Base-by-base conservation (phyloP, 2,888 invertebrate genomes). In the Parthenolecanium corni region DNA sequence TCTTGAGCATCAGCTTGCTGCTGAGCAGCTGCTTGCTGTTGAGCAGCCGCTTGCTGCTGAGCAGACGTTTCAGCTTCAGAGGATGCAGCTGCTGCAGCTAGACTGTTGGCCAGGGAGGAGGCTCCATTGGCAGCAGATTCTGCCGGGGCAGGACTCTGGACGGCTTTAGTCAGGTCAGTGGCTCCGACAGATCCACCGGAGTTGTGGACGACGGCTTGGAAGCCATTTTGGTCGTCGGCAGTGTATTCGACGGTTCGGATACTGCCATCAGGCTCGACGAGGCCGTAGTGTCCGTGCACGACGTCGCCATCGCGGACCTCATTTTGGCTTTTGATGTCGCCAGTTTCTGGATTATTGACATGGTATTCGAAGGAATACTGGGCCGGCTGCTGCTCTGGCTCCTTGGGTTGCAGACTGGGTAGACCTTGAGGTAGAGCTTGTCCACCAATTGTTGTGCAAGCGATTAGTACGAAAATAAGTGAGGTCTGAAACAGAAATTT, bases 231-330 rank as follows among this genome's bases (percentile, higher is more conserved):
- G 38, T 62, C 62, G 25, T 42, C 44, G 36, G 63, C 63, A 25
- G 46, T 63, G 36, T 63, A 63, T n/a, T 63, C 53, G 46, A 63
- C 63, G 1, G 53, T 47, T 11, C 63, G 53, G 1, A 63, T 47
- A 21, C 63, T 63, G 31, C 63, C 63, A 16, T 63, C 63, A 0
- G 63, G 63, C 20, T 63, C 63, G n/a, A 63, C 63, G n/a, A 63
- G 53, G 9, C 52, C 53, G 53, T 63, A 63, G n/a, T 23, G 16
- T 5, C 63, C 63, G 38, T 53, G 53, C 6, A 63, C 63, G 40
- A 38, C 47, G 46, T 63, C 63, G 38, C 63, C 63, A 6, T 53
- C 46, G 42, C 53, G 63, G 21, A 53, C 21, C 36, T 63, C 63
- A 31, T 54, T 52, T 47, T 63, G 63, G 20, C 53, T 53, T 47